Conservation (phyloP, 1,140 invertebrate genomes). For the Tribolium madens region DNA sequence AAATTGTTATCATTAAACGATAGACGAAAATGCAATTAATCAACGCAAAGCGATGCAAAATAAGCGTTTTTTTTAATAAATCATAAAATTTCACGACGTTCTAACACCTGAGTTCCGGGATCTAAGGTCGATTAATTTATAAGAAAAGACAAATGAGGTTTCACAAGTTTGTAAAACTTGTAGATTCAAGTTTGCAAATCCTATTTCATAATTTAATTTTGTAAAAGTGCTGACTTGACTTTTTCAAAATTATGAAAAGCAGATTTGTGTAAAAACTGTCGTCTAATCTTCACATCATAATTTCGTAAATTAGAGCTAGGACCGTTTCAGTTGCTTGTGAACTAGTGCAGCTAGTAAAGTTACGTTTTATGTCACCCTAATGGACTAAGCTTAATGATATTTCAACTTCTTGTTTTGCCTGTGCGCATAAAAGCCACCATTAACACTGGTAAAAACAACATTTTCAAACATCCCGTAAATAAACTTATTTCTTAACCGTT, state of each 20-base stretch:
- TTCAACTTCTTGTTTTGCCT: slow-evolving; percentile 7
- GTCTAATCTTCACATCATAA: slow-evolving; percentile 21
- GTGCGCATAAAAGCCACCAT: slow-evolving; percentile 2
- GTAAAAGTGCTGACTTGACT: neutral
- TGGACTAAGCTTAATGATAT: slow-evolving; percentile 26
- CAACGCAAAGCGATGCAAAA: neutral
- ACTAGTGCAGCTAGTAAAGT: slow-evolving; percentile 13
- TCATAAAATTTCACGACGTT: neutral
- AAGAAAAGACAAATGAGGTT: neutral
- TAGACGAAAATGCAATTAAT: no score
- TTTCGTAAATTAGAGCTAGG: slow-evolving; percentile 8
- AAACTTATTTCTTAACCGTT: slow-evolving; percentile 1
- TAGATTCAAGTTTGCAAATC: neutral
- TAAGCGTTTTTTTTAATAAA: neutral
- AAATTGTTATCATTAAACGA: neutral
- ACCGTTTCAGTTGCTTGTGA: slow-evolving; percentile 8
- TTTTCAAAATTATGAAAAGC: slow-evolving; percentile 8
- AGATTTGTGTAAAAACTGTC: neutral
- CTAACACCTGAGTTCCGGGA: neutral
- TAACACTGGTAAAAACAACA: slow-evolving; percentile 18
- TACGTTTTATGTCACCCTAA: slow-evolving; percentile 7
- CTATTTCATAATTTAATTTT: neutral
- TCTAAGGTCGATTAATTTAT: neutral
- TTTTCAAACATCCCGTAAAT: slow-evolving; percentile 26
- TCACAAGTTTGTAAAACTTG: neutral